phyloP scores from a whole-genome alignment of 1,140 invertebrate genomes.

The Drosophila sulfurigaster region DNA sequence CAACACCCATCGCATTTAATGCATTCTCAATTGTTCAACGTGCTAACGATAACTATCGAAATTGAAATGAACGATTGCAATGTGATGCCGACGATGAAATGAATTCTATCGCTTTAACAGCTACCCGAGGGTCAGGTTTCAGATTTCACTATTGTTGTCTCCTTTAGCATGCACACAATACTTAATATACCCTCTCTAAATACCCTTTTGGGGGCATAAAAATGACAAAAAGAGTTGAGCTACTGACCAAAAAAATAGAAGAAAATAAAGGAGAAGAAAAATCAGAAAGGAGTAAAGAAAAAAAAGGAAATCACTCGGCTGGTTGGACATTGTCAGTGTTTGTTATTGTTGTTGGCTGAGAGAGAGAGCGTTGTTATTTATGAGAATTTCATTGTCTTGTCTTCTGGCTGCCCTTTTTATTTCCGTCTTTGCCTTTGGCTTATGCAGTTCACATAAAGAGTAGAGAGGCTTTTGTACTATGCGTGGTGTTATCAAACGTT shows the following conservation, averaged over 20 bases:
- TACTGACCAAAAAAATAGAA: conserved; percentile 63
- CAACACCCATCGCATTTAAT: background rate
- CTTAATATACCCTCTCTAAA: conserved; percentile 67
- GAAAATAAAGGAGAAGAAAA: conserved; percentile 17
- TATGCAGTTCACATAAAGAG: conserved; percentile 57
- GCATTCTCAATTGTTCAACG: background rate
- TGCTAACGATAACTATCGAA: background rate
- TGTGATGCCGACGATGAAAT: background rate
- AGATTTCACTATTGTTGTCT: conserved; percentile 11
- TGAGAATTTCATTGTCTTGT: conserved; percentile 83
- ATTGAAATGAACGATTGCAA: background rate
- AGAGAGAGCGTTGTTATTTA: conserved; percentile 76
- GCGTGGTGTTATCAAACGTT: conserved; percentile 76
- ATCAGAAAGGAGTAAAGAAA: conserved; percentile 3
- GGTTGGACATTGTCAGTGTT: conserved; percentile 47
- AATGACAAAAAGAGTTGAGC: conserved; percentile 80
- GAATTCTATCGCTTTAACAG: background rate
- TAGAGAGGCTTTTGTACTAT: conserved; percentile 63
- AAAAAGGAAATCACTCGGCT: conserved; percentile 61
- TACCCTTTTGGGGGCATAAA: conserved; percentile 68
- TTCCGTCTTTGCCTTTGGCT: conserved; percentile 74
- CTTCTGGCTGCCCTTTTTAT: conserved; percentile 77
- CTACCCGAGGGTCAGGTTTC: background rate
- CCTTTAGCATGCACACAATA: conserved; percentile 32
- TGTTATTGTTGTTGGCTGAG: conserved; percentile 40